A percentile compares a stretch with the other conserved stretches of the same genome.
Conservation (phyloP, 2,888 invertebrate species). For the Rhopalosiphum nymphaeae region DNA sequence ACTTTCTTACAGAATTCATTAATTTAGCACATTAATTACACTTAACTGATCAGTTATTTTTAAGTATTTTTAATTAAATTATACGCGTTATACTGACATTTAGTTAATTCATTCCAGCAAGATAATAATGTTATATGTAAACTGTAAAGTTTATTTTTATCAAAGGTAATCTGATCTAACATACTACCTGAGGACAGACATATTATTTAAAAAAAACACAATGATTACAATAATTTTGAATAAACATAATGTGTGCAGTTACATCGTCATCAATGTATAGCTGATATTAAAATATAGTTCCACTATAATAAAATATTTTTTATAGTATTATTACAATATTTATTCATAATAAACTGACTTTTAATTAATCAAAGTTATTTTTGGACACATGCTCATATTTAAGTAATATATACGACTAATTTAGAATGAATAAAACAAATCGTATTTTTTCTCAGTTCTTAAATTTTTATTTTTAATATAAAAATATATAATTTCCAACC, state of each 20-base stretch:
- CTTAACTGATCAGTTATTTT: neutral
- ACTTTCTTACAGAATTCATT: neutral
- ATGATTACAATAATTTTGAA: neutral
- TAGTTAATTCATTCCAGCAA: neutral
- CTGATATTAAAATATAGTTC: neutral
- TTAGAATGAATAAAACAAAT: neutral
- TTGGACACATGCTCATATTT: neutral
- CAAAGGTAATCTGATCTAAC: neutral
- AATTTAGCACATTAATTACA: neutral
- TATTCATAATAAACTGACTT: neutral
- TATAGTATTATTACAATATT: neutral
- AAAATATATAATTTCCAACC: neutral
- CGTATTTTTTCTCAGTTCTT: neutral
- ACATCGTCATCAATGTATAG: neutral
- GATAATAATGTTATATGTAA: neutral
- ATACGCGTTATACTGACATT: neutral
- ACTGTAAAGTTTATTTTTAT: neutral
- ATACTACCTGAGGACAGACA: neutral
- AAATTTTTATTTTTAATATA: neutral
- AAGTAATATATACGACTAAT: neutral
- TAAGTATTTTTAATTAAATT: neutral
- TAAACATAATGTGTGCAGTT: neutral
- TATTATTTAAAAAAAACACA: neutral
- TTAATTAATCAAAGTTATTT: neutral
- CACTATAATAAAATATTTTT: too few species aligned